Evolutionary conservation across 2,888 invertebrate species (phyloP), one percentile per base, ranked within the genome.

Genomic region (Agrochola litura): DNA sequence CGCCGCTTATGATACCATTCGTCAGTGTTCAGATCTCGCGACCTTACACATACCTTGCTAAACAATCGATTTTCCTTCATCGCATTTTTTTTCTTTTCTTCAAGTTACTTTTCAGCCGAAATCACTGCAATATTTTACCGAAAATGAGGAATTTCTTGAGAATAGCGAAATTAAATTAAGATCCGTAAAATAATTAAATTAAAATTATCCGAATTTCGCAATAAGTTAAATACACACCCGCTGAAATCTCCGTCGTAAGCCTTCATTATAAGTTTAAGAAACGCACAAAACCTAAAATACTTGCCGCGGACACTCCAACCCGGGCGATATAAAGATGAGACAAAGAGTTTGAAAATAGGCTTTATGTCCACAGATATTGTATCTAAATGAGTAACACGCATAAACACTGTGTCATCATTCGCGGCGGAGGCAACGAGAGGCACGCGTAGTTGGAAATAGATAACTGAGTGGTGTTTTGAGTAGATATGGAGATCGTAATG

Each of bases 401-500:
- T 58, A 19, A 71, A 82, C 81, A 86, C 81, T 12, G 86, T 79
- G 81, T 75, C 73, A 63, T n/a, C 25, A 61, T 22, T n/a, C 54
- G 68, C 22, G n/a, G 54, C 25, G 66, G 30, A 41, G 58, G 56
- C 56, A 52, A n/a, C 61, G 71, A 58, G 65, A 74, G 65, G 77
- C 86, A 65, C 68, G 68, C 76, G 68, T 69, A 78, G 87, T 79
- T 85, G 89, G 83, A 87, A 84, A 86, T 65, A 76, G 69, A 71
- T 69, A 77, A 77, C 37, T 69, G 46, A 75, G 78, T 67, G 76
- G 65, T 85, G 78, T 88, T 80, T 81, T 66, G 73, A 84, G 79
- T 68, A 84, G 90, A 90, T 90, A 90, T 69, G 69, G 74, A 88
- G 90, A 90, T 90, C 84, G 83, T 84, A 84, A 76, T 74, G 75